Evolutionary conservation across 2,888 invertebrate genomes (phyloP).

Genomic region (Tiliacea aurago): DNA sequence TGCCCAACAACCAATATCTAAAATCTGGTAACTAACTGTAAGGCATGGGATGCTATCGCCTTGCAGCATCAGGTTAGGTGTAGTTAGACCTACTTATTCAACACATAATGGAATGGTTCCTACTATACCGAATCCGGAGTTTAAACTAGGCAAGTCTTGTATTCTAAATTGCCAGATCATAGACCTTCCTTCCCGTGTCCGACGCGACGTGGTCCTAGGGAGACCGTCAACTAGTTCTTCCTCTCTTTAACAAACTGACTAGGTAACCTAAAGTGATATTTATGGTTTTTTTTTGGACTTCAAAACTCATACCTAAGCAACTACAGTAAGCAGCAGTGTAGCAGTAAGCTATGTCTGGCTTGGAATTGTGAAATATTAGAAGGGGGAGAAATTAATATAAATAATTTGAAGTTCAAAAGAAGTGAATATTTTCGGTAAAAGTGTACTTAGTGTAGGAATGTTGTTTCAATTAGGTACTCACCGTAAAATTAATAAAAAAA

Average conservation of each 20-base stretch:
- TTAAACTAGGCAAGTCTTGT: slow-evolving; percentile 17
- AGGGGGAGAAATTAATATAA: background rate
- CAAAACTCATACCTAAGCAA: no score
- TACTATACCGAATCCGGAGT: slow-evolving; percentile 10
- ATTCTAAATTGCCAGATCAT: slow-evolving; percentile 38
- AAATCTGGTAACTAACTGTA: background rate
- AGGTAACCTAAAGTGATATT: slow-evolving; percentile 28
- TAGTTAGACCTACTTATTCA: background rate
- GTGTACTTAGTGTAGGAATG: background rate
- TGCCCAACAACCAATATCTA: background rate
- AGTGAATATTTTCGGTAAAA: background rate
- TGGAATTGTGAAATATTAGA: background rate
- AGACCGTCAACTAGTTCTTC: slow-evolving; percentile 48
- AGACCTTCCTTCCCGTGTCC: slow-evolving; percentile 42
- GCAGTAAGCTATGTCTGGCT: background rate
- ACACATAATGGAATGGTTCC: slow-evolving; percentile 8
- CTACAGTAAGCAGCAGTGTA: background rate
- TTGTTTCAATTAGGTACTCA: background rate
- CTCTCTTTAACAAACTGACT: slow-evolving; percentile 80
- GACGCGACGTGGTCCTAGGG: slow-evolving; percentile 17
- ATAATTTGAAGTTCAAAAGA: background rate
- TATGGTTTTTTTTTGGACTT: slow-evolving; percentile 1
- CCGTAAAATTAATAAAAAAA: background rate
- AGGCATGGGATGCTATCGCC: background rate
- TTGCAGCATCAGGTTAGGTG: background rate